A percentile compares a stretch with the other conserved stretches of the same genome.
Evolutionary conservation across 2,797 vertebrate species (phyloP).

Genomic region (Ptychobarbus kaznakovi): DNA sequence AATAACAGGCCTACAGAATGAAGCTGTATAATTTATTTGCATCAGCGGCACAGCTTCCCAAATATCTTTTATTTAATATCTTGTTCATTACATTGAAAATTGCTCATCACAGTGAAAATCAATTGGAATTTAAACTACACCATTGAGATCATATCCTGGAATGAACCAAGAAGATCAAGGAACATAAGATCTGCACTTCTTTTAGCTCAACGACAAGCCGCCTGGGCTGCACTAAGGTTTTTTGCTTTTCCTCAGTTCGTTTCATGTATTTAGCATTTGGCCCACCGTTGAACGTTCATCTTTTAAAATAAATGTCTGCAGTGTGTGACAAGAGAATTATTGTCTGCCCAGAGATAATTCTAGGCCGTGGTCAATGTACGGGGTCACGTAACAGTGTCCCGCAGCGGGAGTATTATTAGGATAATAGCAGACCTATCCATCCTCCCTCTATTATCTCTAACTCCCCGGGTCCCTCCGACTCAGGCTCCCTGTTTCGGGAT

Average conservation of each 20-base stretch:
- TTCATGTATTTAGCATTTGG: slow-evolving; percentile 20
- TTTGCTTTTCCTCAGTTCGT: slow-evolving; percentile 32
- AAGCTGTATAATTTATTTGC: slow-evolving; percentile 33
- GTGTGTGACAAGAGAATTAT: slow-evolving; percentile 49
- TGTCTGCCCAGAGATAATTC: slow-evolving; percentile 49
- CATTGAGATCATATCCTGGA: slow-evolving; percentile 8
- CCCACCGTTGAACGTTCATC: slow-evolving; percentile 10
- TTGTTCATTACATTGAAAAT: background rate
- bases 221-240: background rate
- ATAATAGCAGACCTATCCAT: slow-evolving; percentile 55
- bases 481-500: slow-evolving; percentile 43
- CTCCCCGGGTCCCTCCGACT: slow-evolving; percentile 23
- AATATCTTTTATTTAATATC: slow-evolving; percentile 7
- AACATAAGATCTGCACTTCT: background rate
- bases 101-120: background rate
- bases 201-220: background rate
- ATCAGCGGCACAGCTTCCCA: slow-evolving; percentile 8
- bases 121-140: background rate
- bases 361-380: slow-evolving; percentile 16
- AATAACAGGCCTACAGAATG: slow-evolving; percentile 15
- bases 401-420: slow-evolving; percentile 51
- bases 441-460: slow-evolving; percentile 45
- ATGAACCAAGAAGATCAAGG: background rate
- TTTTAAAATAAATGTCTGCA: slow-evolving; percentile 50
- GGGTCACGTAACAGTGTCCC: slow-evolving; percentile 40